A percentile compares a stretch with the other conserved stretches of the same genome.
Conservation (phyloP, 1,140 invertebrate species). For the Heliconius hermathena region DNA sequence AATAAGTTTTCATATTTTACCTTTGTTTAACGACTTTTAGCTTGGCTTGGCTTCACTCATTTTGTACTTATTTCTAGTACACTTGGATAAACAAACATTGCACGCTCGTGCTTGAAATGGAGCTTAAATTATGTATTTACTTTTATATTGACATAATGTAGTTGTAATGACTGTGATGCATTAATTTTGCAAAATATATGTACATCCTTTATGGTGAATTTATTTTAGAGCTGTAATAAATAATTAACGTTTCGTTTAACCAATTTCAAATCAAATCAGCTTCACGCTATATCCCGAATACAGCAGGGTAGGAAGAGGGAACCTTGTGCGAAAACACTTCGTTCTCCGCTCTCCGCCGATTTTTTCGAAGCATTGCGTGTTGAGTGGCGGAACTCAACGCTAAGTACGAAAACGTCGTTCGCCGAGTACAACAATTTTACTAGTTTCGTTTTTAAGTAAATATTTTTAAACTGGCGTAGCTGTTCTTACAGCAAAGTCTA, state of each 20-base stretch:
- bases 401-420: no score
- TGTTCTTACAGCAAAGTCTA: neutral
- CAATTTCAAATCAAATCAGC: no score
- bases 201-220: neutral
- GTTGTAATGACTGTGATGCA: constrained; percentile 4
- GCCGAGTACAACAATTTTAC: no score
- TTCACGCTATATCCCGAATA: no score
- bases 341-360: no score
- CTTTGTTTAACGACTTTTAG: constrained; percentile 21
- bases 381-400: no score
- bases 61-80: constrained; percentile 10
- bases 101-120: constrained; percentile 3
- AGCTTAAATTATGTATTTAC: neutral
- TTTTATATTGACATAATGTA: constrained; percentile 1
- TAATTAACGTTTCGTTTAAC: neutral
- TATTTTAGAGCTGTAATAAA: neutral
- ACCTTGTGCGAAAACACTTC: no score
- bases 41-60: neutral
- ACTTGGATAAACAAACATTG: constrained; percentile 15
- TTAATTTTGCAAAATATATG: neutral
- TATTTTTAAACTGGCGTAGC: neutral
- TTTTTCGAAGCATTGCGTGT: no score
- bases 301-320: no score
- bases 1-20: constrained; percentile 21
- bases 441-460: neutral